Conservation (phyloP, 2,113 vertebrate species). For the Geococcyx californianus region DNA sequence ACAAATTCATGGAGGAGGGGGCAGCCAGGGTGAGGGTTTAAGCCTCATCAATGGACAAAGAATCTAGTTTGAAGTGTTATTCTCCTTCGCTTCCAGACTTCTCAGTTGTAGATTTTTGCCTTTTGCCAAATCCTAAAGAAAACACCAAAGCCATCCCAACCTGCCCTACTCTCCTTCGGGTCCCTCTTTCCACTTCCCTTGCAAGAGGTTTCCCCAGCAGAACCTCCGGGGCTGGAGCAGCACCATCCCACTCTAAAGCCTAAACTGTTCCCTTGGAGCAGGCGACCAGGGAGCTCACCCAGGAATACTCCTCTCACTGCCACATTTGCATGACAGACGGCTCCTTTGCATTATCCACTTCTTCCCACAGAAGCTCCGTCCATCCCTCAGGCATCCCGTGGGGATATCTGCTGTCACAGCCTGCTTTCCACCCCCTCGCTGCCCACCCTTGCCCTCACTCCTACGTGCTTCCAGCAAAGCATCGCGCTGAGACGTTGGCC, state of each 20-base stretch:
- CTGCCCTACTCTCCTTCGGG: background rate
- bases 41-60: background rate
- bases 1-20: background rate
- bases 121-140: background rate
- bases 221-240: background rate
- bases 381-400: background rate
- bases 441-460: background rate
- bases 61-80: background rate
- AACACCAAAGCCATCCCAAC: background rate
- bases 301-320: background rate
- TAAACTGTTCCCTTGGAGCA: background rate
- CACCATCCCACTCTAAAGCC: background rate
- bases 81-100: background rate
- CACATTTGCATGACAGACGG: slow-evolving; percentile 8
- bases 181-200: background rate
- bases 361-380: background rate
- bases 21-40: background rate
- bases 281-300: background rate
- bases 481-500: background rate
- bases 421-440: background rate
- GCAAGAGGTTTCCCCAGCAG: background rate
- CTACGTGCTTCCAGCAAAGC: background rate
- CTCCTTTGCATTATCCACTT: background rate
- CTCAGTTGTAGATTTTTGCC: background rate
- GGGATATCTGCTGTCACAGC: background rate